Conservation (phyloP, 2,113 vertebrate species). For the Piaya cayana region DNA sequence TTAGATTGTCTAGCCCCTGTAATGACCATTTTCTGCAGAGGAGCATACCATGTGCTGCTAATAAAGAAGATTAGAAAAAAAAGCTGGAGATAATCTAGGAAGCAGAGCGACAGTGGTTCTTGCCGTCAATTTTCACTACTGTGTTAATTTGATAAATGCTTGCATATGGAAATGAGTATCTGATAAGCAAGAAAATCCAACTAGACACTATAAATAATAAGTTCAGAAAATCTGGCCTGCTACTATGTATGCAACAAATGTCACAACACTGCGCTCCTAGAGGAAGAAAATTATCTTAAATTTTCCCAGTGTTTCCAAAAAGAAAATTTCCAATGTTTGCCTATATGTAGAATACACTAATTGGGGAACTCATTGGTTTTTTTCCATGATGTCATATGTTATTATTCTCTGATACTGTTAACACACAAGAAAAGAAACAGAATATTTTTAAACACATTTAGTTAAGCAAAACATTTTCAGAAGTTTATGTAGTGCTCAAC, state of each 20-base stretch:
- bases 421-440: not conserved
- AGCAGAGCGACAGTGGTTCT: not conserved
- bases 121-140: not conserved
- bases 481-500: not conserved
- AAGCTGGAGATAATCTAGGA: not conserved
- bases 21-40: not conserved
- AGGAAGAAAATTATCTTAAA: not conserved
- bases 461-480: not conserved
- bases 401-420: not conserved
- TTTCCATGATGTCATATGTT: not conserved
- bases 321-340: not conserved
- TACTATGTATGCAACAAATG: not conserved
- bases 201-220: not conserved
- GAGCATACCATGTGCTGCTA: not conserved
- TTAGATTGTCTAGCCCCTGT: not conserved
- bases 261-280: not conserved
- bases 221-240: not conserved
- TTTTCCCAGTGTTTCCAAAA: not conserved
- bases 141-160: not conserved
- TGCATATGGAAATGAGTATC: not conserved
- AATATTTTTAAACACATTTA: not conserved
- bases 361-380: not conserved
- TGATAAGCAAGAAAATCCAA: not conserved
- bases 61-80: not conserved
- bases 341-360: not conserved